Percentiles rank a stretch among this genome's conserved stretches.
These are phyloP conservation scores for Centrocercus urophasianus DNA, from an alignment of 2,113 vertebrate species.

Conservation along the genomic window DNA sequence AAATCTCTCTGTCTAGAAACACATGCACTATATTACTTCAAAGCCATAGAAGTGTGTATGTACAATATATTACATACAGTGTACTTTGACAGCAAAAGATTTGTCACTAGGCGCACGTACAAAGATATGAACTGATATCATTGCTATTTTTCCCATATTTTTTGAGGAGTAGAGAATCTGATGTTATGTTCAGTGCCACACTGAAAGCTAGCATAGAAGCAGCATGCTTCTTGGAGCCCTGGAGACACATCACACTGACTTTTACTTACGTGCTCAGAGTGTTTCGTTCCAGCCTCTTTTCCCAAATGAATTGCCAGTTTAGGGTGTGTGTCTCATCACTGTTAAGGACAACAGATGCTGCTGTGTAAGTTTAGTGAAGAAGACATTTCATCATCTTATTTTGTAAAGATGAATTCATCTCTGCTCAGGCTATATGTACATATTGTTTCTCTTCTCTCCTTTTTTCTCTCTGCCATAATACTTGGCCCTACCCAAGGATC, in stretches of 20 bases:
- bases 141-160: background rate
- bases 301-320: background rate
- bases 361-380: background rate
- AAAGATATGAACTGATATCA: background rate
- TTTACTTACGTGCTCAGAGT: accelerated
- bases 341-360: background rate
- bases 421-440: background rate
- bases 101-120: background rate
- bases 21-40: background rate
- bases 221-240: background rate
- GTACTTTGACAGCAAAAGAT: background rate
- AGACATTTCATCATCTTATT: background rate
- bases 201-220: background rate
- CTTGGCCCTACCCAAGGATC: background rate
- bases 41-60: background rate
- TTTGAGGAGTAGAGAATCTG: background rate
- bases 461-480: background rate
- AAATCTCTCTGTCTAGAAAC: background rate
- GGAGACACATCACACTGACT: accelerated
- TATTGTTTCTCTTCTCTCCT: background rate
- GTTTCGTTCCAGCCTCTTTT: background rate
- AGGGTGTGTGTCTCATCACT: background rate
- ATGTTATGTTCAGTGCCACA: background rate
- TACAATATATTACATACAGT: background rate
- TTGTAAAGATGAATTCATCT: background rate